Conservation (phyloP, 2,113 vertebrate genomes). For the Cheilinus undulatus region DNA sequence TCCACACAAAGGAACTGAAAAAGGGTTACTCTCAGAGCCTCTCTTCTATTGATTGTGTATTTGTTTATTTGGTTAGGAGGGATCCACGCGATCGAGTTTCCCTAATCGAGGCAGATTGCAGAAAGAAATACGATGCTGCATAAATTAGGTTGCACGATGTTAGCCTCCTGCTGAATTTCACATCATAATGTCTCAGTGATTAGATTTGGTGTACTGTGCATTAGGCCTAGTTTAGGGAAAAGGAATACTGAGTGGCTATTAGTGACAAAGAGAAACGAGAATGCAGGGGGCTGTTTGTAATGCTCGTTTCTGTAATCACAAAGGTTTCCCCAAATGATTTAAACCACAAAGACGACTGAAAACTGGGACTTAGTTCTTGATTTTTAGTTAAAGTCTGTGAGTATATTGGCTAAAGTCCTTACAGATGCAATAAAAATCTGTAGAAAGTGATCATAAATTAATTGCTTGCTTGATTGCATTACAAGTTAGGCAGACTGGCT, state of each 20-base stretch:
- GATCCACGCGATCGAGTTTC: conserved; percentile 73
- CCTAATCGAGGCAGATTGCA: conserved; percentile 70
- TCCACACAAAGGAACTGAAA: conserved; percentile 30
- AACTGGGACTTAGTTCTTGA: conserved; percentile 9
- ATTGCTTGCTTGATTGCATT: conserved; percentile 3
- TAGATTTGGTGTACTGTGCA: conserved; percentile 76
- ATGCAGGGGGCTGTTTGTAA: conserved; percentile 6
- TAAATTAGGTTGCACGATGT: conserved; percentile 73
- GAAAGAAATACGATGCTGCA: conserved; percentile 79
- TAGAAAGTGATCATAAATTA: conserved; percentile 7
- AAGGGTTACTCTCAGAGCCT: conserved; percentile 39
- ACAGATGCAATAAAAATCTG: not conserved
- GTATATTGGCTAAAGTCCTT: no score
- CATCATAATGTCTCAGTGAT: conserved; percentile 80
- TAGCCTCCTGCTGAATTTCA: conserved; percentile 74
- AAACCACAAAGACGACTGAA: conserved; percentile 20
- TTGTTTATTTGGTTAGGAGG: conserved; percentile 75
- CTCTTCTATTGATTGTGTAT: conserved; percentile 71
- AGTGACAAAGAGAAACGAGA: conserved; percentile 42
- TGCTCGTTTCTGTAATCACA: not conserved
- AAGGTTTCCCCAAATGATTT: conserved; percentile 26
- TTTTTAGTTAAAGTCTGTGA: no score
- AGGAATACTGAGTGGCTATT: conserved; percentile 59
- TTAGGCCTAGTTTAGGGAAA: conserved; percentile 72
- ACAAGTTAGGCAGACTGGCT: conserved; percentile 12